Evolutionary conservation across 2,113 vertebrate species (phyloP), one percentile per base, ranked within the genome.

Genomic region (Anoplopoma fimbria): DNA sequence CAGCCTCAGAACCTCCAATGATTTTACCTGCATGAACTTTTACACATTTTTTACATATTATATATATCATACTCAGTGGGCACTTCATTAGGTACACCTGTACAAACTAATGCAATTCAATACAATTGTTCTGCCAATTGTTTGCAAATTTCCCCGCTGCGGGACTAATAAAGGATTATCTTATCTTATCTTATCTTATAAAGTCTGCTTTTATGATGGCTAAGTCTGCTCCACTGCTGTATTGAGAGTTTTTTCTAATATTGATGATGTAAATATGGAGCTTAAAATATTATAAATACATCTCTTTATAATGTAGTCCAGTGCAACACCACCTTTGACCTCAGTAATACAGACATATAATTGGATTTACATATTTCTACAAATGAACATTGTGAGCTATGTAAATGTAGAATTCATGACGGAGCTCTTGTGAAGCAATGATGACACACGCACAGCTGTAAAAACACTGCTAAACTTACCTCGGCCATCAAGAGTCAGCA

Each of bases 401-500:
- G 40, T 42, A 14, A 14, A 42, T 9, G 40, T 13, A 40, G 38
- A 40, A 10, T n/a, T 25, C 9, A 55, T 55, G 51, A 10, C 51
- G 10, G 9, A n/a, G 51, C 51, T n/a, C 21, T 53, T 53, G 45
- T 19, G 13, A 13, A 13, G 40, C 40, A 40, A 21, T 51, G n/a
- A n/a, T n/a, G n/a, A n/a, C 7, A 3, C 3, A 9, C 17, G 27
- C 15, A 61, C 6, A 8, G 7, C 19, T 0, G 4, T 40, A 29
- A 9, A 68, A 51, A 23, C 12, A 2, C 6, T 4, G 2, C 34
- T 15, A 10, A 23, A 38, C 86, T 90, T 79, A 94, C 93, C 93
- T 92, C 85, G 79, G 19, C 57, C 67, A 42, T 49, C 27, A 17
- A 84, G 63, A 29, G 9, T 53, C 34, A 93, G 73, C 0, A 53